Base-by-base conservation (phyloP, 1,140 invertebrate genomes). In the Pectinophora gossypiella region DNA sequence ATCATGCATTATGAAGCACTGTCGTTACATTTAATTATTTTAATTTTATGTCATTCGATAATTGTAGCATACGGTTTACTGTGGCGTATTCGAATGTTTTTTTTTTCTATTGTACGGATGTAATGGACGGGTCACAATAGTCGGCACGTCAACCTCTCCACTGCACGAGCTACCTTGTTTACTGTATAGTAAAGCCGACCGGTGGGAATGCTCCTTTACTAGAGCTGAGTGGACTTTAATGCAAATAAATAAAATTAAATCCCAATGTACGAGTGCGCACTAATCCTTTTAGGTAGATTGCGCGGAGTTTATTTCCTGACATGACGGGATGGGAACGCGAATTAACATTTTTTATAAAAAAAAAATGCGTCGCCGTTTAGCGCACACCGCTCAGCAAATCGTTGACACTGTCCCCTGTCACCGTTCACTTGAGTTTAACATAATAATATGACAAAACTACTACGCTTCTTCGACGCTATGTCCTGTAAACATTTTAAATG, bases 401-500 rank as follows among this genome's bases (percentile, higher is more conserved):
- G 15, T 6, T 15, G 15, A 40, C 4, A 40, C 36, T 18, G 36
- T 15, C n/a, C n/a, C 13, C 35, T 38, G 35, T 38, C 35, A 38
- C 6, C 6, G 6, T 38, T 15, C 13, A 38, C 35, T 38, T 38
- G 35, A 38, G n/a, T 38, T 38, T 38, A 40, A 6, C 15, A 40
- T 40, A 40, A 40, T 40, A 40, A 40, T 40, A 40, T 40, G 36
- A 40, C 3, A 40, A 40, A 40, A 15, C 36, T 40, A 40, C 15
- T 40, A 40, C 36, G 7, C 16, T 18, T 15, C 36, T 1, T 15
- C n/a, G 10, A 40, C 36, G 15, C 36, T 15, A 16, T 16, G 16
- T 40, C 36, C 36, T 40, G 36, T 15, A 9, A 61, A 68, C 57
- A 56, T 64, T 67, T 63, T 62, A 71, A 71, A 76, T 64, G 68